phyloP scores from a whole-genome alignment of 2,888 invertebrate genomes.

The Emmelina monodactyla region DNA sequence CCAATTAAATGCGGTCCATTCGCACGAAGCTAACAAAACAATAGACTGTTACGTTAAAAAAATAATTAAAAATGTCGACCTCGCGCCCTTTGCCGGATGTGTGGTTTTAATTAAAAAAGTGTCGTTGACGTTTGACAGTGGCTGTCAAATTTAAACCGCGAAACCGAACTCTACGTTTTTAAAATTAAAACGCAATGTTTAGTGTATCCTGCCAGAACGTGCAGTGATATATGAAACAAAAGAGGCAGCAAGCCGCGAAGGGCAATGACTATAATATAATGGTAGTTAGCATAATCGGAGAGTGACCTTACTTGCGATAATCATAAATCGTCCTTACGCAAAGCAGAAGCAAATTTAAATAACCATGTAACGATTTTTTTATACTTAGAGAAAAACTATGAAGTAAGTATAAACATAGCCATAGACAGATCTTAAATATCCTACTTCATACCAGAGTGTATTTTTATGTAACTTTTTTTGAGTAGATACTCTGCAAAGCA shows the following conservation, averaged over 20 bases:
- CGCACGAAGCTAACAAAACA: constrained; percentile 43
- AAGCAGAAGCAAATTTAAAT: no score
- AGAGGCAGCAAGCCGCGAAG: constrained; percentile 49
- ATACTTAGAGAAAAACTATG: no score
- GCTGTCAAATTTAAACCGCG: constrained; percentile 9
- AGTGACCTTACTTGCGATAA: constrained; percentile 38
- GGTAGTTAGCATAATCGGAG: constrained; percentile 31
- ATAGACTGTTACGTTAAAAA: constrained; percentile 54
- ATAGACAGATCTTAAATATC: no score
- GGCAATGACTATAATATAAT: constrained; percentile 41
- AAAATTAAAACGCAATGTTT: background rate
- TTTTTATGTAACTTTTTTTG: no score
- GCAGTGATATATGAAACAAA: constrained; percentile 38
- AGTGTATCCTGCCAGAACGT: no score
- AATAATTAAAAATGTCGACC: constrained; percentile 52
- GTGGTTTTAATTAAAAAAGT: constrained; percentile 22
- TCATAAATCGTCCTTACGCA: no score
- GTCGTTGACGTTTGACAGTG: constrained; percentile 44
- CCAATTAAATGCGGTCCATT: constrained; percentile 32
- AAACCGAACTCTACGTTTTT: background rate
- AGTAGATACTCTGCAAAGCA: no score
- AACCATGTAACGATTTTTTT: no score
- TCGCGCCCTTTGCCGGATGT: constrained; percentile 43
- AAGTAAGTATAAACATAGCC: no score
- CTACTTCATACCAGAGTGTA: no score